Evolutionary conservation across 2,888 invertebrate species (phyloP).

Genomic region (Chaitophorus viminalis): DNA sequence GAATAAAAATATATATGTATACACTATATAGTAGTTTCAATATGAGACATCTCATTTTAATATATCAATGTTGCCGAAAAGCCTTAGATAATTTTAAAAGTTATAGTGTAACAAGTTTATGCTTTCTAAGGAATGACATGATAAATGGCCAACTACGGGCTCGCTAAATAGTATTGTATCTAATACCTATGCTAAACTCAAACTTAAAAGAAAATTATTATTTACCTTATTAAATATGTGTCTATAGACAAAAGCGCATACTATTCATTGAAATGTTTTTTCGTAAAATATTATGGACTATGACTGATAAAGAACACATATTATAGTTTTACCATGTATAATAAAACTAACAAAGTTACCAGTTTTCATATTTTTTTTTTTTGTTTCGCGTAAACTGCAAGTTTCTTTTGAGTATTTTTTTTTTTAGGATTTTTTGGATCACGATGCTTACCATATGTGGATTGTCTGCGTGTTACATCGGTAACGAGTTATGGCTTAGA

Average conservation of each 20-base stretch:
- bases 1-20: no score
- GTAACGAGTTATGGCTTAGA: slow-evolving; percentile 62
- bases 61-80: neutral
- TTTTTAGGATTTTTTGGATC: slow-evolving; percentile 64
- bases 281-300: no score
- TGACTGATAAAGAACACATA: no score
- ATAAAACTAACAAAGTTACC: no score
- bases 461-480: slow-evolving; percentile 63
- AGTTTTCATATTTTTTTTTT: no score
- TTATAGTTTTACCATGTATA: no score
- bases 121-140: neutral
- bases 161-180: neutral
- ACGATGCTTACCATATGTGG: slow-evolving; percentile 63
- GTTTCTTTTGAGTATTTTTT: neutral
- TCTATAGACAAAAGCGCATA: neutral
- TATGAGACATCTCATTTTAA: neutral
- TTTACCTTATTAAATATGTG: neutral
- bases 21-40: neutral
- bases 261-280: neutral
- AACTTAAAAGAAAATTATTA: neutral
- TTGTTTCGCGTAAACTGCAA: no score
- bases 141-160: neutral
- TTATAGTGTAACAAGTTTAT: neutral
- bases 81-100: slow-evolving; percentile 3
- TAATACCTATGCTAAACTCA: no score